Percentiles rank a stretch among this genome's conserved stretches.
These are phyloP conservation scores for Hemaris fuciformis DNA, from an alignment of 2,888 invertebrate species.

Conservation along the genomic window DNA sequence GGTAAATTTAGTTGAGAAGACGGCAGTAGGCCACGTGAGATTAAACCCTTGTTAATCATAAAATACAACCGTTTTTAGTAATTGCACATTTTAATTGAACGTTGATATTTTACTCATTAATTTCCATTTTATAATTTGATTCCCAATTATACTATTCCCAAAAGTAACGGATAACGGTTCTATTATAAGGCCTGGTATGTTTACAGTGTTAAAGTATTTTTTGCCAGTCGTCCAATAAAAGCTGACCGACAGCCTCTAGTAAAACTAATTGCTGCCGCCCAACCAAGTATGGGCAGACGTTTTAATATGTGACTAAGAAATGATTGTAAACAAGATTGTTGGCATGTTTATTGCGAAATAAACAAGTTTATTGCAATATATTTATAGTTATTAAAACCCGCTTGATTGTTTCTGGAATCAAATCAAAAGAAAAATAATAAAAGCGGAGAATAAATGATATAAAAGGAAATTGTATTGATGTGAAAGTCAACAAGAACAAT, in stretches of 20 bases:
- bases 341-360: constrained; percentile 4
- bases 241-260: neutral
- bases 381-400: constrained; percentile 1
- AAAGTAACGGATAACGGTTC: neutral
- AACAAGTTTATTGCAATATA: neutral
- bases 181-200: neutral
- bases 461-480: too few species aligned
- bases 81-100: too few species aligned
- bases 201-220: neutral
- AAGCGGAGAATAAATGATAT: neutral
- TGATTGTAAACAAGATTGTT: constrained; percentile 9
- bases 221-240: neutral
- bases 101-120: too few species aligned
- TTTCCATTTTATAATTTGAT: too few species aligned
- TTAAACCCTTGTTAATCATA: too few species aligned
- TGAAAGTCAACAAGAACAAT: too few species aligned
- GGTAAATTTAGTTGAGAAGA: too few species aligned
- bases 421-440: neutral
- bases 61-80: too few species aligned
- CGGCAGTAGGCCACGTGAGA: too few species aligned
- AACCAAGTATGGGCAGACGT: constrained; percentile 6
- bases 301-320: constrained; percentile 8
- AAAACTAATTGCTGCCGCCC: neutral
- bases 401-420: neutral
- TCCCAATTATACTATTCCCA: too few species aligned